A percentile compares a stretch with the other conserved stretches of the same genome.
phyloP scores from a whole-genome alignment of 2,888 invertebrate genomes.

The Drosophila colorata region DNA sequence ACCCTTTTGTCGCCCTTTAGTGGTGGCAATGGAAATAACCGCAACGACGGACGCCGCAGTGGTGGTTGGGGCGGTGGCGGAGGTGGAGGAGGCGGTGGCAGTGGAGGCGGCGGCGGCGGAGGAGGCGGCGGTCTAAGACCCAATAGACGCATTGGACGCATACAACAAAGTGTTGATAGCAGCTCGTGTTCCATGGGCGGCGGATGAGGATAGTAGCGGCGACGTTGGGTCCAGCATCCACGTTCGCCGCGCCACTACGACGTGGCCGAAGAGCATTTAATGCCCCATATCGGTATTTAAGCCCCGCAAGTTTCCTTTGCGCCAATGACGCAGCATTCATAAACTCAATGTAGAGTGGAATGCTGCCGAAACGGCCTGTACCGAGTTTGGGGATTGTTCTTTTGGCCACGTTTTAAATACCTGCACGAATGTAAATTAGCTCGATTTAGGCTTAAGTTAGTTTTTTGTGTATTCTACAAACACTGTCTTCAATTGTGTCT shows the following conservation, averaged over 20 bases:
- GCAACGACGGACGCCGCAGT: conserved; percentile 43
- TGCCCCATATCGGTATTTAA: conserved; percentile 7
- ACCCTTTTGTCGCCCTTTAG: conserved; percentile 76
- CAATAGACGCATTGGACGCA: conserved; percentile 70
- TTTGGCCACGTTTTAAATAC: conserved; percentile 7
- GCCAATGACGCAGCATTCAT: conserved; percentile 52
- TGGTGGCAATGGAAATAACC: conserved; percentile 36
- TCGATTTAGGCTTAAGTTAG: conserved; percentile 8
- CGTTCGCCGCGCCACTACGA: conserved; percentile 31
- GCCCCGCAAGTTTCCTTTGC: conserved; percentile 27
- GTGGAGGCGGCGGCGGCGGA: conserved; percentile 57
- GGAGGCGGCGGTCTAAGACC: conserved; percentile 68
- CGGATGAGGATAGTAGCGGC: conserved; percentile 65
- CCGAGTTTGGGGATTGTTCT: conserved; percentile 12
- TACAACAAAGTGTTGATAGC: conserved; percentile 36
- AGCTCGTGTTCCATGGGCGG: conserved; percentile 49
- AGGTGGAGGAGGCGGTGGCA: conserved; percentile 60
- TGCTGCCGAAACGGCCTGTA: conserved; percentile 32
- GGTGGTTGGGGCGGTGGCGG: conserved; percentile 53
- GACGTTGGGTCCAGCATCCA: conserved; percentile 18
- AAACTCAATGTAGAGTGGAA: conserved; percentile 59
- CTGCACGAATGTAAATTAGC: not conserved
- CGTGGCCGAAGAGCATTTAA: conserved; percentile 4
- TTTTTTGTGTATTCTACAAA: not conserved
- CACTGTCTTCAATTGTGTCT: not conserved